Evolutionary conservation across 2,113 vertebrate genomes (phyloP).

Genomic region (Ophiodon elongatus): DNA sequence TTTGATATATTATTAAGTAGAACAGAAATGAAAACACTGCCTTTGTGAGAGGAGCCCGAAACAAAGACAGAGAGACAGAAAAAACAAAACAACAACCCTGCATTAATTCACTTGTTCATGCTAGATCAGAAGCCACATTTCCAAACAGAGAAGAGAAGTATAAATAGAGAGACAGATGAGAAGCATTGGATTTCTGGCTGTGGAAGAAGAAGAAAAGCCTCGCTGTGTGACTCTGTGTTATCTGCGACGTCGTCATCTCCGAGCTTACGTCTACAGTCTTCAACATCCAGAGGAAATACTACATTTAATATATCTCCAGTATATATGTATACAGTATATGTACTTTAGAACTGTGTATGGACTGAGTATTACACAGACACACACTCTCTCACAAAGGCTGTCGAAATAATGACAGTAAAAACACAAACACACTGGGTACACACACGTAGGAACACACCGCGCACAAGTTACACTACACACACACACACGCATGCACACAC

Average conservation of each 20-base stretch:
- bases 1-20: not conserved
- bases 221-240: not conserved
- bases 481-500: not conserved
- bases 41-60: not conserved
- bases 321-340: no score
- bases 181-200: not conserved
- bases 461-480: not conserved
- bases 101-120: slow-evolving; percentile 26
- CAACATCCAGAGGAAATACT: no score
- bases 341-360: not conserved
- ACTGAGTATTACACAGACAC: not conserved
- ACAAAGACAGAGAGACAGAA: not conserved
- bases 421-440: not conserved
- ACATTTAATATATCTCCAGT: not conserved
- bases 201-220: slow-evolving; percentile 1
- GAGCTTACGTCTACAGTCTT: not conserved
- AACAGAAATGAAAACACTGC: no score
- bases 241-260: not conserved
- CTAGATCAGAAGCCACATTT: slow-evolving; percentile 31
- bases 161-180: slow-evolving; percentile 31
- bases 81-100: not conserved
- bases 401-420: not conserved
- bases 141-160: slow-evolving; percentile 6
- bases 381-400: not conserved
- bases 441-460: not conserved